These are phyloP conservation scores for Cydia amplana DNA, from an alignment of 1,140 invertebrate genomes.

Conservation along the genomic window DNA sequence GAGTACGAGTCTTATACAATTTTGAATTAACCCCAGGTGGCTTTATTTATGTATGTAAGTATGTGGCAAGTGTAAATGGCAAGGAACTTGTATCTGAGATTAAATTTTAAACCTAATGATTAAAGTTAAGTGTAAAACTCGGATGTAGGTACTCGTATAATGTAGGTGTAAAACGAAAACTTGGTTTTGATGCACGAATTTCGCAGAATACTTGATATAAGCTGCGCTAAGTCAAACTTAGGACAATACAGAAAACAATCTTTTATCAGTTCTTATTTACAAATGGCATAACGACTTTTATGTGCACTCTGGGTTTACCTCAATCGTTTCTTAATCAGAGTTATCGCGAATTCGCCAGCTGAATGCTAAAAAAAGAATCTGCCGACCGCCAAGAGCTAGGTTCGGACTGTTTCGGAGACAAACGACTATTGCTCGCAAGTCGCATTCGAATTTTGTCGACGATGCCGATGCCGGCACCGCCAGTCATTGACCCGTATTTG, in stretches of 20 bases:
- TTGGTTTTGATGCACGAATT: not conserved
- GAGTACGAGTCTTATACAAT: not conserved
- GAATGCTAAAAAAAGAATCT: constrained; percentile 57
- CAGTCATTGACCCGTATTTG: constrained; percentile 57
- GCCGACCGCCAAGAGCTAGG: constrained; percentile 42
- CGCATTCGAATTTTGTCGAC: constrained; percentile 51
- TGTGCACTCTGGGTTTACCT: constrained; percentile 18
- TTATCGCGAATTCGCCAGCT: constrained; percentile 45
- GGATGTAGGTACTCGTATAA: too few relatives aligned
- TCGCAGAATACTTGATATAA: not conserved
- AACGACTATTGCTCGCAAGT: constrained; percentile 47
- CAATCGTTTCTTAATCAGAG: constrained; percentile 27
- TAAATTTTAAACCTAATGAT: too few relatives aligned
- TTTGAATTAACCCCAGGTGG: not conserved
- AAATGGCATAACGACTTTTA: not conserved
- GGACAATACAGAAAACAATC: not conserved
- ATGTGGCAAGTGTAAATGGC: not conserved
- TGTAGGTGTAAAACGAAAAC: too few relatives aligned
- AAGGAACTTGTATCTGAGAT: too few relatives aligned
- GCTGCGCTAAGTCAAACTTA: not conserved
- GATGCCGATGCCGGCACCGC: constrained; percentile 37
- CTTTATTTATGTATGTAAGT: not conserved
- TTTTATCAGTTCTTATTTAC: constrained; percentile 21
- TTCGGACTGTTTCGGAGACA: constrained; percentile 41
- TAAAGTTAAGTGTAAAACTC: too few relatives aligned